Evolutionary conservation across 2,113 vertebrate species (phyloP).

Genomic region (Hepsetus odoe): DNA sequence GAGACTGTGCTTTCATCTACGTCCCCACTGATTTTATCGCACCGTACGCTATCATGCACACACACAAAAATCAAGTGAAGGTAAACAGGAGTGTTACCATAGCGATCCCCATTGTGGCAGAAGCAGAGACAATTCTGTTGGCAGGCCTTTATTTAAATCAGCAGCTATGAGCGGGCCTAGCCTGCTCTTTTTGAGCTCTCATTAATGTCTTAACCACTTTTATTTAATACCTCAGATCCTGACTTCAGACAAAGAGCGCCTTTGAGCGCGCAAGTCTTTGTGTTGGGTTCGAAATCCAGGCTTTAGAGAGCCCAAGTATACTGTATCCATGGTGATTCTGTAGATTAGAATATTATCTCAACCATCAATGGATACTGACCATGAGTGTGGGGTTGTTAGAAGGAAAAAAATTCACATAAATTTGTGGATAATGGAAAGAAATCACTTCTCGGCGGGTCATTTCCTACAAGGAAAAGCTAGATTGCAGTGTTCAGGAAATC

Average conservation of each 20-base stretch:
- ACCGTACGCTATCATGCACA: conserved; percentile 76
- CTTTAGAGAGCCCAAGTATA: background rate
- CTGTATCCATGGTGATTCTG: conserved; percentile 8
- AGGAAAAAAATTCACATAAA: conserved; percentile 66
- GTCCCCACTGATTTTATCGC: conserved; percentile 77
- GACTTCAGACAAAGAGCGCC: conserved; percentile 17
- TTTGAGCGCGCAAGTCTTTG: conserved; percentile 16
- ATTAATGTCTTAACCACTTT: conserved; percentile 38
- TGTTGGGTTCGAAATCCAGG: background rate
- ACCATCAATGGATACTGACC: conserved; percentile 29
- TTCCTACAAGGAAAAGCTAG: conserved; percentile 76
- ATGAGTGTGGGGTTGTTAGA: conserved; percentile 57
- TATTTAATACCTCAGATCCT: conserved; percentile 34
- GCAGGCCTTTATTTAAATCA: conserved; percentile 36
- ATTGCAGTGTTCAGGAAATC: conserved; percentile 79
- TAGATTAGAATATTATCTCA: conserved; percentile 13
- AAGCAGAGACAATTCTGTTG: conserved; percentile 53
- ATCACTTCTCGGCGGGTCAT: conserved; percentile 71
- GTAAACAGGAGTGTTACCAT: conserved; percentile 81
- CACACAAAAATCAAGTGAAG: conserved; percentile 69
- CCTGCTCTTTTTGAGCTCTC: conserved; percentile 39
- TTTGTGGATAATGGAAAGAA: conserved; percentile 75
- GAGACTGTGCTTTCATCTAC: conserved; percentile 76
- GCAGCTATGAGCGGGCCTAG: conserved; percentile 22
- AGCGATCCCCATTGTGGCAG: conserved; percentile 75